Evolutionary conservation across 2,113 vertebrate species (phyloP).

Genomic region (Menura novaehollandiae): DNA sequence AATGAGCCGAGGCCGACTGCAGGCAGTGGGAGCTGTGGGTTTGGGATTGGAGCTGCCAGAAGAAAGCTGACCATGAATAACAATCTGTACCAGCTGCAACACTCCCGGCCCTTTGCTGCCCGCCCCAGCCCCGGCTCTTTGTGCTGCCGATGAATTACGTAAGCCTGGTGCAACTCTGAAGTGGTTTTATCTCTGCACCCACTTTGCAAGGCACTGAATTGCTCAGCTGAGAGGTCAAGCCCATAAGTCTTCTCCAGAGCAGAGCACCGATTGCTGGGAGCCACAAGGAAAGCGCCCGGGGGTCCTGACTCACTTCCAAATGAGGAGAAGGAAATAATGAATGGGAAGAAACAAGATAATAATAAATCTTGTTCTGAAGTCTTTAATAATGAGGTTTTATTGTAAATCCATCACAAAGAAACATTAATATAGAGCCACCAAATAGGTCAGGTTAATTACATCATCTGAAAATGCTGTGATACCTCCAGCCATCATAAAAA

Average conservation of each 20-base stretch:
- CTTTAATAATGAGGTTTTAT: conserved; percentile 16
- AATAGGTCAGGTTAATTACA: conserved; percentile 53
- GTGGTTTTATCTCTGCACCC: background rate
- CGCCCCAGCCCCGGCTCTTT: background rate
- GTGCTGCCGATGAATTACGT: background rate
- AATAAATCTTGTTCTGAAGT: conserved; percentile 26
- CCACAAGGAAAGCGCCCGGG: background rate
- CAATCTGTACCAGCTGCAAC: background rate
- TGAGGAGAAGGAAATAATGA: background rate
- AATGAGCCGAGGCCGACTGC: background rate
- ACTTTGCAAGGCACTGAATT: background rate
- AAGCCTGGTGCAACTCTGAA: background rate
- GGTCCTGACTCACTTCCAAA: background rate
- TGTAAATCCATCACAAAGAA: conserved; percentile 35
- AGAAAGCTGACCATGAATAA: background rate
- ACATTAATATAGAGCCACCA: conserved; percentile 5
- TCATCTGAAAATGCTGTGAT: conserved; percentile 27
- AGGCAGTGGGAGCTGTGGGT: background rate
- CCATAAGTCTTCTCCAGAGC: background rate
- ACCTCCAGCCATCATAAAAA: conserved; percentile 13
- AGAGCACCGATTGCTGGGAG: background rate
- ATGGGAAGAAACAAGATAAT: background rate
- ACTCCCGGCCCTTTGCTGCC: background rate
- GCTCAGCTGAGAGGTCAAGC: background rate
- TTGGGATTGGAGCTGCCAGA: background rate